A percentile compares a stretch with the other conserved stretches of the same genome.
These are phyloP conservation scores for Manduca sexta DNA, from an alignment of 1,140 invertebrate species.

Conservation along the genomic window DNA sequence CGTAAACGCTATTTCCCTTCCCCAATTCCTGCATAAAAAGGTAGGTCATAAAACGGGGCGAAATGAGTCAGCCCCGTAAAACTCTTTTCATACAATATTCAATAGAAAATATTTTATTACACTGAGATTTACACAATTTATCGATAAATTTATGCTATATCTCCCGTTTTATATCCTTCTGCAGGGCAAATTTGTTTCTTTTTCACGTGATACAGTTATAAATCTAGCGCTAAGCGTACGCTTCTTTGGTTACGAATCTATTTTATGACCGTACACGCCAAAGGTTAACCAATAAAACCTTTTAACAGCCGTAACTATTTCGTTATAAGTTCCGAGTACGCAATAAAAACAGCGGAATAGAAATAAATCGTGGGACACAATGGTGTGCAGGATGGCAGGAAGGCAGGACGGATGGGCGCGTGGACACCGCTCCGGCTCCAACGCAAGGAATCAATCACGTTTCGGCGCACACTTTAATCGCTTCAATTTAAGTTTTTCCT, in stretches of 20 bases:
- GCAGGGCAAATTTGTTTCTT: slow-evolving; percentile 66
- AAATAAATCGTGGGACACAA: slow-evolving; percentile 69
- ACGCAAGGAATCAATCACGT: slow-evolving; percentile 60
- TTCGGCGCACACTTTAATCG: slow-evolving; percentile 46
- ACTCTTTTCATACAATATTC: slow-evolving; percentile 66
- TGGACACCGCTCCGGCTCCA: slow-evolving; percentile 19
- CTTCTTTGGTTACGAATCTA: slow-evolving; percentile 69
- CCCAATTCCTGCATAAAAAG: slow-evolving; percentile 45
- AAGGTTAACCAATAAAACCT: slow-evolving; percentile 73
- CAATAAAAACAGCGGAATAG: slow-evolving; percentile 70
- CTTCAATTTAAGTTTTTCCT: slow-evolving; percentile 65
- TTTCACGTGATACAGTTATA: slow-evolving; percentile 67
- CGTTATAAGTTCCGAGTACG: slow-evolving; percentile 72
- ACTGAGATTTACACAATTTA: slow-evolving; percentile 66
- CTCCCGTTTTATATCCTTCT: slow-evolving; percentile 61
- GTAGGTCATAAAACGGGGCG: slow-evolving; percentile 51
- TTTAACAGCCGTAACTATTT: slow-evolving; percentile 73
- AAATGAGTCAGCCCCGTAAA: slow-evolving; percentile 61
- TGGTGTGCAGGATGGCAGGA: slow-evolving; percentile 21
- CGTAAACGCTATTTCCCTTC: slow-evolving; percentile 23
- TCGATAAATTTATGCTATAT: slow-evolving; percentile 65
- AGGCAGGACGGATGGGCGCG: slow-evolving; percentile 6
- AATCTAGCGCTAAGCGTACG: slow-evolving; percentile 59
- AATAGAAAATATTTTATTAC: slow-evolving; percentile 70
- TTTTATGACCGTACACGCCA: slow-evolving; percentile 68